Percentiles rank a stretch among this genome's conserved stretches.
These are phyloP conservation scores for Brachionus asplanchnoidis DNA, from an alignment of 1,140 invertebrate genomes.

Conservation along the genomic window DNA sequence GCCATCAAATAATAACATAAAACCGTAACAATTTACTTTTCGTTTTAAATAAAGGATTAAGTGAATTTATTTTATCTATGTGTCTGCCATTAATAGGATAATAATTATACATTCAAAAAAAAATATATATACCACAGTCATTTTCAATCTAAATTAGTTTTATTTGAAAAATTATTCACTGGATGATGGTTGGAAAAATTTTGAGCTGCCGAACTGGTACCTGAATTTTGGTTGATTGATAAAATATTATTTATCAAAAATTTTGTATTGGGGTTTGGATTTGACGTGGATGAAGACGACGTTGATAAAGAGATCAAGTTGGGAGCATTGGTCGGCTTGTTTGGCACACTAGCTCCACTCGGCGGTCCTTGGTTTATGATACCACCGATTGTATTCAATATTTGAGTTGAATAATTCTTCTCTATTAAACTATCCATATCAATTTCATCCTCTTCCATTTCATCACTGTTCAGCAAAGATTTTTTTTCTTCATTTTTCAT, in stretches of 20 bases:
- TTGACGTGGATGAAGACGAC: background rate
- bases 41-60: background rate
- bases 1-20: background rate
- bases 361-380: background rate
- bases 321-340: background rate
- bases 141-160: background rate
- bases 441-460: background rate
- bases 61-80: background rate
- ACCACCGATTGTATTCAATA: constrained; percentile 25
- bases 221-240: background rate
- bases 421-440: background rate
- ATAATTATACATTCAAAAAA: background rate
- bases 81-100: background rate
- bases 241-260: constrained; percentile 28
- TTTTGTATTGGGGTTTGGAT: background rate
- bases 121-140: background rate
- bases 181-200: background rate
- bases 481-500: constrained; percentile 19
- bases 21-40: constrained; percentile 20
- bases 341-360: background rate
- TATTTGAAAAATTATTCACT: background rate
- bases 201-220: background rate
- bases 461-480: background rate
- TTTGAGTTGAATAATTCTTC: background rate
- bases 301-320: background rate